phyloP scores from a whole-genome alignment of 1,140 invertebrate species.

The Pristionchus pacificus region DNA sequence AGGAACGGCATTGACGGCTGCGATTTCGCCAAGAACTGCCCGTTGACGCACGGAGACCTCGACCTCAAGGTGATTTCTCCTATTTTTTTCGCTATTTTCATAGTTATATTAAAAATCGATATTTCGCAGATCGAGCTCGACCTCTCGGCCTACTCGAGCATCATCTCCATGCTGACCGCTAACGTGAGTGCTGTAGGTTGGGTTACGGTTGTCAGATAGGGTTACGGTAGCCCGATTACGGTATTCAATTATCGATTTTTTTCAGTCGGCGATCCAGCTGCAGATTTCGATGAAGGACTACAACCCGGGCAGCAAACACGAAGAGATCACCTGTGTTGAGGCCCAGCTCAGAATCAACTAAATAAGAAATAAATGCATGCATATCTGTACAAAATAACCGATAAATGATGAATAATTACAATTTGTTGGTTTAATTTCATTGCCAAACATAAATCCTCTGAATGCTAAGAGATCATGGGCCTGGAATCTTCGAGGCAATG shows the following conservation, averaged over 20 bases:
- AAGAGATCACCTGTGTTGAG: constrained; percentile 32
- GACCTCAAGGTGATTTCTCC: no score
- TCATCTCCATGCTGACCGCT: constrained; percentile 33
- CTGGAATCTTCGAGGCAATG: no score
- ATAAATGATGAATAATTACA: no score
- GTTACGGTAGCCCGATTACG: not conserved
- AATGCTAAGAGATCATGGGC: no score
- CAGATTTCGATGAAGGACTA: constrained; percentile 33
- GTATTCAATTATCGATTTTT: not conserved
- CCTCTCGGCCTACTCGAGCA: constrained; percentile 24
- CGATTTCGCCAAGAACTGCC: constrained; percentile 37
- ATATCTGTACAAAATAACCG: no score
- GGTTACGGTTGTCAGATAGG: not conserved
- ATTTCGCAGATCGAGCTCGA: constrained; percentile 34
- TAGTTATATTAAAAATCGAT: no score
- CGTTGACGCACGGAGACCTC: constrained; percentile 27
- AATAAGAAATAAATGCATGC: no score
- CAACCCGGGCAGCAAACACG: constrained; percentile 24
- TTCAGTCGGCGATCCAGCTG: constrained; percentile 33
- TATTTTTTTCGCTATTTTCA: no score
- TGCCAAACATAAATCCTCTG: no score
- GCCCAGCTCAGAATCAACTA: constrained; percentile 30
- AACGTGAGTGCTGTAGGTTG: constrained; percentile 14
- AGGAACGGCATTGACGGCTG: constrained; percentile 34
- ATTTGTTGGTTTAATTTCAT: no score